Base-by-base conservation (phyloP, 2,888 invertebrate genomes). In the Apamea crenata region DNA sequence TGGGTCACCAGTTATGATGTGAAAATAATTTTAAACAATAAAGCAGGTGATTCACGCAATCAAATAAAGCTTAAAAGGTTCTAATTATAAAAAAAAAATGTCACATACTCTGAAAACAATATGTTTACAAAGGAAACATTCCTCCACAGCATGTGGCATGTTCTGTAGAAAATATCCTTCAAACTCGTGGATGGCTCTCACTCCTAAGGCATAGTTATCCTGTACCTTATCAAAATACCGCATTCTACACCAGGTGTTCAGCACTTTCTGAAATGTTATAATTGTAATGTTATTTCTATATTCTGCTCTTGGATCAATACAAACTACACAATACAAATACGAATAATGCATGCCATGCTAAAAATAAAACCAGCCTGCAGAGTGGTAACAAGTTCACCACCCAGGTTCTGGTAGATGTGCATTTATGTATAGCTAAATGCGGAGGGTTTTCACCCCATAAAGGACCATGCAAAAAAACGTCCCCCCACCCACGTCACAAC, bases 101-200 rank as follows among this genome's bases (percentile, higher is more conserved):
- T n/a, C 29, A 92, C 94, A 89, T 92, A 97, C 97, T 88, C 95
- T 93, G 81, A 95, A 97, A 44, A 97, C 97, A 88, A 95, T 95
- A 81, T 95, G 93, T 82, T 96, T 96, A 88, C 97, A 97, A 59
- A 96, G 91, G 65, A 91, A 93, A 83, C 97, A 97, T 78, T 96
- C 95, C 83, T 95, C 94, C 65, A 96, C 93, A 29, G 93, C 90
- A 69, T 96, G 95, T 0, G 95, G 95, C 94, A 97, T 94, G 84
- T 96, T 95, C 85, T 95, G 93, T 1, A 93, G 91, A 0, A 97
- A 89, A 80, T 97, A 97, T 0, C 94, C 91, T 82, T 97, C 95
- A 93, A 97, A 97, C 90, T 97, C 97, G 84, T 97, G 95, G 18
- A 96, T 95, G 3, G 95, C 94, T 87, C 96, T 86, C 50, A 96